Evolutionary conservation across 2,113 vertebrate genomes (phyloP).

Genomic region (Maccullochella peelii): DNA sequence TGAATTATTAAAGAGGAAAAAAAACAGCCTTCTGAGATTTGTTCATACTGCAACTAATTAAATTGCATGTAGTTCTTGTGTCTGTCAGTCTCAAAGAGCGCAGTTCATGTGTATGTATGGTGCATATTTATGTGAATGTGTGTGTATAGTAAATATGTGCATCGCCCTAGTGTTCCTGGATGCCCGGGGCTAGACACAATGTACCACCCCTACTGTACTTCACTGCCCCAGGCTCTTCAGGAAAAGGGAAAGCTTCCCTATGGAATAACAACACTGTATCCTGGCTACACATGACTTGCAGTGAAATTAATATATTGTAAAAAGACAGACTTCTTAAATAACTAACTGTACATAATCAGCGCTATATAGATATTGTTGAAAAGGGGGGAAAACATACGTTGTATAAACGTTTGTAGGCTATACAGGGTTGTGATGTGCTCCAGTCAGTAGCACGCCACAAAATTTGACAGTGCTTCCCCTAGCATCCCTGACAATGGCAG

Average conservation of each 20-base stretch:
- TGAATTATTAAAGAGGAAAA: background rate
- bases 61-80: background rate
- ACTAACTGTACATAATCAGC: no score
- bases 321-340: no score
- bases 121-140: background rate
- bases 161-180: background rate
- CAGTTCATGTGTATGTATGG: background rate
- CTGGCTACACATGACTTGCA: background rate
- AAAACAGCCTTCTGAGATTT: background rate
- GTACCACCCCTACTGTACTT: slow-evolving; percentile 15
- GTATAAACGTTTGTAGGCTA: no score
- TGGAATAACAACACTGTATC: slow-evolving; percentile 16
- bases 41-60: background rate
- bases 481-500: no score
- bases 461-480: no score
- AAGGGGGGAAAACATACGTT: no score
- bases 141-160: background rate
- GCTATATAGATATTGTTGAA: no score
- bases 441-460: no score
- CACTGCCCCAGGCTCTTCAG: slow-evolving; percentile 36
- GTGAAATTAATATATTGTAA: background rate
- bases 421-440: no score
- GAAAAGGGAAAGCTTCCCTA: background rate
- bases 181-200: slow-evolving; percentile 52
- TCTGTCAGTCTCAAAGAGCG: background rate